phyloP scores from a whole-genome alignment of 2,113 vertebrate genomes.

The Arizona elegans region DNA sequence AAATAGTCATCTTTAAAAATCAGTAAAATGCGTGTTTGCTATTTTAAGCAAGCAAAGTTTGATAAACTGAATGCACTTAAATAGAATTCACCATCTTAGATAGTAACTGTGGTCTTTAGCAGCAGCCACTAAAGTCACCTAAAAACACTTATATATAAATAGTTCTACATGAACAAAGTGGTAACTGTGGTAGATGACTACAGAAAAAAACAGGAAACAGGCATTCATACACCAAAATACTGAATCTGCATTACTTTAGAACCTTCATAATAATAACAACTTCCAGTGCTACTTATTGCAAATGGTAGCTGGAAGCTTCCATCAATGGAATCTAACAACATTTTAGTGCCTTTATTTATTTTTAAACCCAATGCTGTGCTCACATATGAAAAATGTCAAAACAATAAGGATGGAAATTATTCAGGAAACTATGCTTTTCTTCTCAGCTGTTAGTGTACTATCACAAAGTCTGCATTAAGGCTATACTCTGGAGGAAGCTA shows the following conservation, averaged over 20 bases:
- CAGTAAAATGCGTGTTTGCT: neutral
- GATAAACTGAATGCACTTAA: neutral
- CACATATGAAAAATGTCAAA: neutral
- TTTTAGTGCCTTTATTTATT: constrained; percentile 44
- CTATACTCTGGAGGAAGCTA: neutral
- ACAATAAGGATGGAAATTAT: neutral
- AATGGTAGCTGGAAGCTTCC: constrained; percentile 17
- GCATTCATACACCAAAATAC: neutral
- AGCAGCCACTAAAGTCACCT: constrained; percentile 3
- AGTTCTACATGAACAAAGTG: neutral
- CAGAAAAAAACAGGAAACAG: constrained; percentile 19
- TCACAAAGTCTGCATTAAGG: neutral
- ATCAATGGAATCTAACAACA: constrained; percentile 24
- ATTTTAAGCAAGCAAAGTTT: neutral
- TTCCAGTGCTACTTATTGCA: neutral
- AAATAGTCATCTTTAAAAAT: neutral
- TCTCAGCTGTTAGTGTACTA: neutral
- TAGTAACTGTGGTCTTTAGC: constrained; percentile 4
- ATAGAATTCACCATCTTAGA: neutral
- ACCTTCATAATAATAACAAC: neutral
- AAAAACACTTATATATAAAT: neutral
- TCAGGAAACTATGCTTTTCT: neutral
- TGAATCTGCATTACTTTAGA: neutral
- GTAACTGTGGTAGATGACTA: constrained; percentile 16
- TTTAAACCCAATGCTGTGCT: neutral